These are phyloP conservation scores for Drosophila vallismaia DNA, from an alignment of 2,888 invertebrate species.

Conservation along the genomic window DNA sequence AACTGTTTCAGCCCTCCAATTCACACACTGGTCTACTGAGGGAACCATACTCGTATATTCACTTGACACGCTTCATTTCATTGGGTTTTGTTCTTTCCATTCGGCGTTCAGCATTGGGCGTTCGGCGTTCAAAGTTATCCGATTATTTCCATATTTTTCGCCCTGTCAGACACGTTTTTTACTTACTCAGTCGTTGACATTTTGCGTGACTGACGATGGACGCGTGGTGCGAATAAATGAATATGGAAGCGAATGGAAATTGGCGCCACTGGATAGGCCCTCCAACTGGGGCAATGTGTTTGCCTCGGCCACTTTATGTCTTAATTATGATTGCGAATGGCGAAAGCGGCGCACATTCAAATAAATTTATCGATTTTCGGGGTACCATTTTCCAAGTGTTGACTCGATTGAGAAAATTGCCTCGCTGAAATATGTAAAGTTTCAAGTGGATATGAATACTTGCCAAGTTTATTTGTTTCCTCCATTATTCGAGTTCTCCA, in stretches of 20 bases:
- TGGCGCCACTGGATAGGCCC: constrained; percentile 57
- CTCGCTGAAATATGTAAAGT: neutral
- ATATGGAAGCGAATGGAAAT: constrained; percentile 58
- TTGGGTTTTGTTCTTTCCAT: constrained; percentile 62
- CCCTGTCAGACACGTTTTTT: constrained; percentile 72
- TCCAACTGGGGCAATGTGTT: constrained; percentile 64
- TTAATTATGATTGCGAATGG: constrained; percentile 70
- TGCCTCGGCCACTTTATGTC: constrained; percentile 58
- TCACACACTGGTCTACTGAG: constrained; percentile 23
- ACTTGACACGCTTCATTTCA: constrained; percentile 72
- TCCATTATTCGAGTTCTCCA: neutral
- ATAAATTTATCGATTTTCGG: constrained; percentile 59
- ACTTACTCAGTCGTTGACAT: constrained; percentile 73
- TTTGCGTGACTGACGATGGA: constrained; percentile 81
- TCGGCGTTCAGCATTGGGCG: constrained; percentile 51
- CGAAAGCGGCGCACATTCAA: constrained; percentile 40
- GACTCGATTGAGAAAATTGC: constrained; percentile 23
- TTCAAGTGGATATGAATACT: neutral
- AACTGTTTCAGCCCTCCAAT: constrained; percentile 26
- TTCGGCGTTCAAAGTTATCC: constrained; percentile 36
- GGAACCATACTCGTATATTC: constrained; percentile 29
- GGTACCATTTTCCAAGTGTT: constrained; percentile 46
- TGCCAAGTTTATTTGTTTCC: neutral
- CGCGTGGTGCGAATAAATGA: constrained; percentile 74
- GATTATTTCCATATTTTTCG: constrained; percentile 64